phyloP scores from a whole-genome alignment of 2,888 invertebrate genomes.

The Agrochola litura region DNA sequence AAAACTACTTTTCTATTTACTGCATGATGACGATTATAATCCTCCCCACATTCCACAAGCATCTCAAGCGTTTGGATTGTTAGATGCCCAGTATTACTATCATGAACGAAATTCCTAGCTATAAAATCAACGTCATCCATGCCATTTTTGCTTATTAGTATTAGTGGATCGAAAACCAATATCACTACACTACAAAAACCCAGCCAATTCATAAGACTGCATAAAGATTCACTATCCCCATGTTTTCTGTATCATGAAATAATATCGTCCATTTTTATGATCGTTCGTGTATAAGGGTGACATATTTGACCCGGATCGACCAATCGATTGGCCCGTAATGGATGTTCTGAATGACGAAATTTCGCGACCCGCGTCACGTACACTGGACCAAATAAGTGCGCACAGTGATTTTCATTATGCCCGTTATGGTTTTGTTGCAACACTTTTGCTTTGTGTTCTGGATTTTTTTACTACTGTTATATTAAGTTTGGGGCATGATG shows the following conservation, averaged over 20 bases:
- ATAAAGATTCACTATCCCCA: constrained; percentile 58
- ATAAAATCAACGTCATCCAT: background rate
- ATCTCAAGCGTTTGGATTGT: background rate
- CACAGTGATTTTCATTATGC: constrained; percentile 76
- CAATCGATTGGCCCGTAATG: constrained; percentile 69
- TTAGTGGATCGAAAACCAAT: background rate
- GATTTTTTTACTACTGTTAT: constrained; percentile 55
- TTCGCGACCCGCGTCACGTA: constrained; percentile 74
- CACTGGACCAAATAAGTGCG: constrained; percentile 71
- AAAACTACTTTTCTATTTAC: background rate
- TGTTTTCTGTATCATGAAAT: constrained; percentile 62
- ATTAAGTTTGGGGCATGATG: constrained; percentile 53
- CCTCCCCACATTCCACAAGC: background rate
- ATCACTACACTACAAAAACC: constrained; percentile 10
- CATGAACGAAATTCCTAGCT: background rate
- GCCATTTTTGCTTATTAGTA: constrained; percentile 2
- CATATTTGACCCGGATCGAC: constrained; percentile 69
- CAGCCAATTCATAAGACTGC: constrained; percentile 48
- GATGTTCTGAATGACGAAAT: constrained; percentile 64
- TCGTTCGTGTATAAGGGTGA: constrained; percentile 56
- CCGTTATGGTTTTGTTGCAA: constrained; percentile 61
- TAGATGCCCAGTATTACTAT: too few species aligned
- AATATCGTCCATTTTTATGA: constrained; percentile 62
- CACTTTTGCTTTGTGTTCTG: constrained; percentile 57
- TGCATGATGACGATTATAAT: background rate